Conservation (phyloP, 2,888 invertebrate species). For the Sinopyrophorus schimmeli region DNA sequence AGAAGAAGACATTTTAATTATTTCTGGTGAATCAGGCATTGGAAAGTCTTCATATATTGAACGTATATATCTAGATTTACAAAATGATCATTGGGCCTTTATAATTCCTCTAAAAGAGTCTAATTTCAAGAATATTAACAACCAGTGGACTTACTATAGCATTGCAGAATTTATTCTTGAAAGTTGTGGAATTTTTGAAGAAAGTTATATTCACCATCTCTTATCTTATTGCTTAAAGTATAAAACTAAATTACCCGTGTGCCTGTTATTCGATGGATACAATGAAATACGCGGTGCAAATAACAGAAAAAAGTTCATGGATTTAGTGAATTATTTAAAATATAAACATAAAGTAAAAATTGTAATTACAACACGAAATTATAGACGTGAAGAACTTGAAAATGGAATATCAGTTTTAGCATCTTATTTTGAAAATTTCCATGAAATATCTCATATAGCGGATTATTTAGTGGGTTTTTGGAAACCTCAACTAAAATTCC, state of each 20-base stretch:
- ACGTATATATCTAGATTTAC: slow-evolving; percentile 8
- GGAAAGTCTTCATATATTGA: slow-evolving; percentile 22
- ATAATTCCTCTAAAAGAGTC: slow-evolving; percentile 10
- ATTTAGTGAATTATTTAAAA: slow-evolving; percentile 15
- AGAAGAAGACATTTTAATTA: slow-evolving; percentile 8
- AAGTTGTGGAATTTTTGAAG: background rate
- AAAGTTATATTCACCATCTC: slow-evolving; percentile 1
- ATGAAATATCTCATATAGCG: slow-evolving; percentile 2
- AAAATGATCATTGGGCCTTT: slow-evolving; percentile 19
- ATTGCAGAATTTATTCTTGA: slow-evolving; percentile 16
- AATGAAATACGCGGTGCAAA: slow-evolving; percentile 9
- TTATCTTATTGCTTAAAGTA: slow-evolving; percentile 16
- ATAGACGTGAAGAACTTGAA: slow-evolving; percentile 12
- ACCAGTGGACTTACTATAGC: slow-evolving; percentile 1
- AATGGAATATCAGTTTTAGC: slow-evolving; percentile 18
- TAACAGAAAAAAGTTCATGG: slow-evolving; percentile 4
- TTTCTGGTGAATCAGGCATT: slow-evolving; percentile 22
- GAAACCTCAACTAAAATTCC: slow-evolving; percentile 7
- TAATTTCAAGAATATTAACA: slow-evolving; percentile 5
- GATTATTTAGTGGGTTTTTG: slow-evolving; percentile 15
- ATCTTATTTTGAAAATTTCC: slow-evolving; percentile 7
- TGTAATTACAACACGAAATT: slow-evolving; percentile 22
- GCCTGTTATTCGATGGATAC: slow-evolving; percentile 20
- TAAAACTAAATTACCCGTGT: slow-evolving; percentile 12
- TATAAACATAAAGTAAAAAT: slow-evolving; percentile 5